Evolutionary conservation across 2,113 vertebrate genomes (phyloP).

Genomic region (Sylvia atricapilla): DNA sequence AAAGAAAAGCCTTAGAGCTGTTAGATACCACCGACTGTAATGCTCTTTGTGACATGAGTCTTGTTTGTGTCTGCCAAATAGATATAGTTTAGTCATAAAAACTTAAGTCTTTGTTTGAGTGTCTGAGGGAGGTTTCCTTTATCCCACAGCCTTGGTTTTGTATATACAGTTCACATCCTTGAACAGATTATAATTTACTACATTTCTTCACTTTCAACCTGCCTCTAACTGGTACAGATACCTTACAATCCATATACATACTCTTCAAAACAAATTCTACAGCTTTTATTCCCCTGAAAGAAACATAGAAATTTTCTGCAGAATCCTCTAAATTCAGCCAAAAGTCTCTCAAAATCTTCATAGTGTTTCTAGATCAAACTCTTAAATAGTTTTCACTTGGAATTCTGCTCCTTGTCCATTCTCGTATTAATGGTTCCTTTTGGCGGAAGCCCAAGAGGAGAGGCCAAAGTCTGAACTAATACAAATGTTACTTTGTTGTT

Average conservation of each 20-base stretch:
- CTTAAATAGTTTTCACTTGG: not conserved
- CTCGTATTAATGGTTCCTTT: not conserved
- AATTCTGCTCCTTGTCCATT: not conserved
- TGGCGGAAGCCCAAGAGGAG: not conserved
- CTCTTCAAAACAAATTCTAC: not conserved
- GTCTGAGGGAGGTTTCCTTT: not conserved
- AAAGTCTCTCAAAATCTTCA: not conserved
- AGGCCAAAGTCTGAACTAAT: not conserved
- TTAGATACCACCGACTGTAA: not conserved
- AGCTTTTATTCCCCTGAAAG: not conserved
- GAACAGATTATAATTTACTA: not conserved
- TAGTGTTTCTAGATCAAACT: not conserved
- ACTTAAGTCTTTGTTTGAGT: not conserved
- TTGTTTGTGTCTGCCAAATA: not conserved
- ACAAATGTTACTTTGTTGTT: not conserved
- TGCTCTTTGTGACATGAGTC: not conserved
- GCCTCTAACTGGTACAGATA: not conserved
- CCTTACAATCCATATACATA: rapidly evolving
- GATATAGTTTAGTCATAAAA: not conserved
- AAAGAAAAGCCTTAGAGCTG: not conserved
- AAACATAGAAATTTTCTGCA: not conserved
- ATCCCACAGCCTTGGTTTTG: not conserved
- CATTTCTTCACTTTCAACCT: not conserved
- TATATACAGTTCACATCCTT: not conserved
- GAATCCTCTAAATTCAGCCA: not conserved